Conservation (phyloP, 2,113 vertebrate species). For the Microcebus murinus region DNA sequence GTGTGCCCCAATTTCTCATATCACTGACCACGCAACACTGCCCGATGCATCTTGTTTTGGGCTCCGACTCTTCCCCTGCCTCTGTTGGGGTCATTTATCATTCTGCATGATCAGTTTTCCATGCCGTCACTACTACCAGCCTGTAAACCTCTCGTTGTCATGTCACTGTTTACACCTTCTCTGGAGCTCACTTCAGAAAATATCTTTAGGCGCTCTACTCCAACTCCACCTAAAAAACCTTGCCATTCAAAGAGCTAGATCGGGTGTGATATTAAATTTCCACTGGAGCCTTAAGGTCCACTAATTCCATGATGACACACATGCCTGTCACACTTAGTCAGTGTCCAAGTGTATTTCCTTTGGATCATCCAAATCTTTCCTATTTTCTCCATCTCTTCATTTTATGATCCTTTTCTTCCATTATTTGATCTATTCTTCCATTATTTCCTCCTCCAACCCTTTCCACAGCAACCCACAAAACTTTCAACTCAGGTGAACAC, state of each 20-base stretch:
- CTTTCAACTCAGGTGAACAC: neutral
- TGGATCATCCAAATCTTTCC: neutral
- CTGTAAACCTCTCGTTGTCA: neutral
- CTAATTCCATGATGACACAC: neutral
- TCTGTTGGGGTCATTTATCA: neutral
- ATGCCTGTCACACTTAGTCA: neutral
- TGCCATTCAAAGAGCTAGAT: neutral
- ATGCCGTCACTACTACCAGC: neutral
- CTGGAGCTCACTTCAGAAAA: neutral
- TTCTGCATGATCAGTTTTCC: neutral
- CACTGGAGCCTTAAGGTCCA: neutral
- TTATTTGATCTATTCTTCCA: neutral
- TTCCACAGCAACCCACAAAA: neutral
- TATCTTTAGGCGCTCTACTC: neutral
- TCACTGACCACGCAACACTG: too few species aligned
- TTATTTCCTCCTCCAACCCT: neutral
- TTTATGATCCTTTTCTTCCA: neutral
- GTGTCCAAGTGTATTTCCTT: neutral
- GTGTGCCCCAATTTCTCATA: neutral
- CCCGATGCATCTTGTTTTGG: fast-evolving
- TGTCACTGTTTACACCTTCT: neutral
- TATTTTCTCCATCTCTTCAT: neutral
- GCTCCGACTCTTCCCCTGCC: neutral
- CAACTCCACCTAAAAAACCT: neutral
- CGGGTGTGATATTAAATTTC: neutral